Percentiles rank a stretch among this genome's conserved stretches.
Conservation (phyloP, 2,888 invertebrate genomes). For the Hydrotaea diabolus region DNA sequence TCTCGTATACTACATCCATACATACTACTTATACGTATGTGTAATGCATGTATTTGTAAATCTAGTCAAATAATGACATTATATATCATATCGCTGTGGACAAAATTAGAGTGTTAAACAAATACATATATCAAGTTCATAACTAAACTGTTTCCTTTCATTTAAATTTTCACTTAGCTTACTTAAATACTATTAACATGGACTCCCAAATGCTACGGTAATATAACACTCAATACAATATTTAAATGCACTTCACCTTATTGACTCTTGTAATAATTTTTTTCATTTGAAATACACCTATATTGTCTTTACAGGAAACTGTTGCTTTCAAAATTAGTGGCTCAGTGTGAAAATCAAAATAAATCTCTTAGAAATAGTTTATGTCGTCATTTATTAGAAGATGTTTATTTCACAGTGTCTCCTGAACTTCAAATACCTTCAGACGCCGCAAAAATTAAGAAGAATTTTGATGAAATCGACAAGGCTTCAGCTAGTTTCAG, state of each 20-base stretch:
- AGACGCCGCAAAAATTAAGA: conserved; percentile 60
- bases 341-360: conserved; percentile 58
- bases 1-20: neutral
- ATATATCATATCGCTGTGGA: conserved; percentile 20
- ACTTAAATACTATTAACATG: neutral
- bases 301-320: conserved; percentile 56
- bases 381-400: conserved; percentile 51
- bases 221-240: too few relatives aligned
- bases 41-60: conserved; percentile 30
- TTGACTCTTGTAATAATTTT: too few relatives aligned
- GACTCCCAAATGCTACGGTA: neutral
- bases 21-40: neutral
- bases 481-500: conserved; percentile 68
- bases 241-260: too few relatives aligned
- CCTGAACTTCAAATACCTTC: conserved; percentile 49
- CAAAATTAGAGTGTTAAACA: too few relatives aligned
- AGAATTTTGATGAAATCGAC: conserved; percentile 69
- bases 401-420: conserved; percentile 42
- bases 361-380: conserved; percentile 44
- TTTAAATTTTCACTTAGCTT: too few relatives aligned
- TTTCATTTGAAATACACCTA: too few relatives aligned
- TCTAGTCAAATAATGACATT: conserved; percentile 21
- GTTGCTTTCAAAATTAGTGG: conserved; percentile 54
- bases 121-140: too few relatives aligned
- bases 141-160: too few relatives aligned